Conservation (phyloP, 2,797 vertebrate genomes). For the Anableps anableps region DNA sequence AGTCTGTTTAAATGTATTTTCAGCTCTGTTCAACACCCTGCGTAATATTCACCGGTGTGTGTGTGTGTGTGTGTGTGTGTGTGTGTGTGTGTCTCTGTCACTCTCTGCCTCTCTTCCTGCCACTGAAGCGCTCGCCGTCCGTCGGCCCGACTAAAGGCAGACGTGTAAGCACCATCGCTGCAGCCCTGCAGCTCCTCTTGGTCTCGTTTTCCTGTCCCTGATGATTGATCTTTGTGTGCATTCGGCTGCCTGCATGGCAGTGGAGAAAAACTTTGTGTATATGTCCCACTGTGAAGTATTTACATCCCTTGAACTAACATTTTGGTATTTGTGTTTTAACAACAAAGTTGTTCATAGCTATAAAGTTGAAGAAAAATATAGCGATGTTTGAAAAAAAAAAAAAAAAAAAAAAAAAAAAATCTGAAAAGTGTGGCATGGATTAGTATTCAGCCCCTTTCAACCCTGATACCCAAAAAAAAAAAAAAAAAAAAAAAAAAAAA, state of each 20-base stretch:
- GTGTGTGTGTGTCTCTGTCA: constrained; percentile 64
- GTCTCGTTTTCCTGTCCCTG: constrained; percentile 18
- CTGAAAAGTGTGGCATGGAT: no score
- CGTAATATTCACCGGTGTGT: constrained; percentile 54
- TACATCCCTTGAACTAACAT: neutral
- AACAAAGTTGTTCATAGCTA: neutral
- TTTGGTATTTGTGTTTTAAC: neutral
- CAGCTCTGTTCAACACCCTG: constrained; percentile 40
- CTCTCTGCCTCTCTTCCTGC: constrained; percentile 59
- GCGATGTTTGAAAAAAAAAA: no score
- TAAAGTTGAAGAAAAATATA: neutral
- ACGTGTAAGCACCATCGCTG: constrained; percentile 92
- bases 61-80: no score
- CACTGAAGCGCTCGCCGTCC: constrained; percentile 92
- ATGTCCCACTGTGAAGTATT: neutral
- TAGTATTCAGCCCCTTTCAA: neutral
- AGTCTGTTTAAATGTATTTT: constrained; percentile 46
- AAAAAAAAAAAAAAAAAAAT: no score
- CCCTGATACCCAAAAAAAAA: neutral
- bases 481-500: no score
- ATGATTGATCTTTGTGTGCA: constrained; percentile 8
- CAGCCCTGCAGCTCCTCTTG: constrained; percentile 38
- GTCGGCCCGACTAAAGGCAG: constrained; percentile 96
- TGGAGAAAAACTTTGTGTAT: neutral
- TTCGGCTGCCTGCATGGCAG: constrained; percentile 52